Evolutionary conservation across 2,797 vertebrate species (phyloP).

Genomic region (Loriculus beryllinus): DNA sequence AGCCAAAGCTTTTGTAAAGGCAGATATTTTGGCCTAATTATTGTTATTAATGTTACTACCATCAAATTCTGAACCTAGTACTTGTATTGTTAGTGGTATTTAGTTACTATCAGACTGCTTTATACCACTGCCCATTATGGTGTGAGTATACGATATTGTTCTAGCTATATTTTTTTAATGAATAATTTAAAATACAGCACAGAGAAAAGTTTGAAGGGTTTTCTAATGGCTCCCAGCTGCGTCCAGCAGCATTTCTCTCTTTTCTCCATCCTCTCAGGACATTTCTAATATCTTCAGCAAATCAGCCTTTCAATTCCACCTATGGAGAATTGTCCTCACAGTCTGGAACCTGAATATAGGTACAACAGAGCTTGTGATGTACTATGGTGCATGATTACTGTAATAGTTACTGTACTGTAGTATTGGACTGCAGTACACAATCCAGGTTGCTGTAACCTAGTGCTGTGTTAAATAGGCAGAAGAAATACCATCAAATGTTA

Average conservation of each 20-base stretch:
- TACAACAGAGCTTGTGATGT: conserved; percentile 3
- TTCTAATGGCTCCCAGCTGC: not conserved
- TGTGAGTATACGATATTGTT: not conserved
- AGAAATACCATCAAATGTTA: not conserved
- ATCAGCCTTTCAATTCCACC: conserved; percentile 13
- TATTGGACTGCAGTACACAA: not conserved
- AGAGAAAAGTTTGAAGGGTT: not conserved
- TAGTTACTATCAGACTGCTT: not conserved
- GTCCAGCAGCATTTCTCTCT: not conserved
- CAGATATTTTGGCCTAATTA: not conserved
- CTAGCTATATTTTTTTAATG: not conserved
- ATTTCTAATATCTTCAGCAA: conserved; percentile 14
- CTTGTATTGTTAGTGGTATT: not conserved
- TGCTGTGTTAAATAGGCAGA: not conserved
- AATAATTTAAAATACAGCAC: not conserved
- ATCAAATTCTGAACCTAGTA: not conserved
- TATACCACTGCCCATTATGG: not conserved
- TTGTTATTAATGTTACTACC: not conserved
- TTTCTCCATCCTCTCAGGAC: not conserved
- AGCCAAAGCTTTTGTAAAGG: not conserved
- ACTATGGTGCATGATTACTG: not conserved
- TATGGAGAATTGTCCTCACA: conserved; percentile 12
- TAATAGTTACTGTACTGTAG: not conserved
- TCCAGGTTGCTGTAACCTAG: conserved; percentile 20
- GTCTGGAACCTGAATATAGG: conserved; percentile 44